A percentile compares a stretch with the other conserved stretches of the same genome.
These are phyloP conservation scores for Spinibarbus caldwelli DNA, from an alignment of 2,797 vertebrate species.

Conservation along the genomic window DNA sequence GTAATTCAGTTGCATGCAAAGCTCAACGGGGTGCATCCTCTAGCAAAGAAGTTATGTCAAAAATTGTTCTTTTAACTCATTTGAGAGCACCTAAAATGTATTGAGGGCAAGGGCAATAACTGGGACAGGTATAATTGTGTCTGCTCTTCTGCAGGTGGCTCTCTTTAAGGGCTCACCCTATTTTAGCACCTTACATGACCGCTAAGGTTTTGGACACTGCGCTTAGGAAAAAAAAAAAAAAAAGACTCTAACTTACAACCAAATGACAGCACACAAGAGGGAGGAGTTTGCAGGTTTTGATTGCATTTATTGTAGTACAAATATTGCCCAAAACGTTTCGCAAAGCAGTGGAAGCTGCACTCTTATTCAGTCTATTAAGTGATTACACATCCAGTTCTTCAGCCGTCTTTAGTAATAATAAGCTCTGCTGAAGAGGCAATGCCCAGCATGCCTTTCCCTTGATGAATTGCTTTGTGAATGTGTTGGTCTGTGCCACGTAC, in stretches of 20 bases:
- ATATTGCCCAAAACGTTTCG: neutral
- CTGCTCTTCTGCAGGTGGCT: slow-evolving; percentile 48
- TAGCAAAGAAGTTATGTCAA: slow-evolving; percentile 12
- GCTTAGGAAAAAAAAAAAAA: neutral
- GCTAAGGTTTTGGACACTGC: slow-evolving; percentile 28
- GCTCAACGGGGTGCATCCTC: neutral
- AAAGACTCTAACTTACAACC: neutral
- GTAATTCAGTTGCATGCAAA: neutral
- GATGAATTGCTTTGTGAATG: slow-evolving; percentile 52
- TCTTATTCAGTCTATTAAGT: neutral
- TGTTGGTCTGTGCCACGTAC: slow-evolving; percentile 47
- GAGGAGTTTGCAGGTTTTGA: neutral
- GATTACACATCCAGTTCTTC: slow-evolving; percentile 7
- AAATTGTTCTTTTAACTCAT: slow-evolving; percentile 48
- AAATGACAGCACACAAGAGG: neutral
- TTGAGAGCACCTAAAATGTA: slow-evolving; percentile 49
- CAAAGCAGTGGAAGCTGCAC: neutral
- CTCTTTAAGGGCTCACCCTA: slow-evolving; percentile 49
- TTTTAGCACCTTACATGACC: slow-evolving; percentile 43
- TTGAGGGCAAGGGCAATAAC: slow-evolving; percentile 54
- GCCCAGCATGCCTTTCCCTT: slow-evolving; percentile 41
- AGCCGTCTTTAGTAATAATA: slow-evolving; percentile 16
- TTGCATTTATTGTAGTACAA: neutral
- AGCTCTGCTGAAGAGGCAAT: slow-evolving; percentile 13
- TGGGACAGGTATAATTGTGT: slow-evolving; percentile 58